Conservation (phyloP, 1,140 invertebrate genomes). For the Psix sp. region DNA sequence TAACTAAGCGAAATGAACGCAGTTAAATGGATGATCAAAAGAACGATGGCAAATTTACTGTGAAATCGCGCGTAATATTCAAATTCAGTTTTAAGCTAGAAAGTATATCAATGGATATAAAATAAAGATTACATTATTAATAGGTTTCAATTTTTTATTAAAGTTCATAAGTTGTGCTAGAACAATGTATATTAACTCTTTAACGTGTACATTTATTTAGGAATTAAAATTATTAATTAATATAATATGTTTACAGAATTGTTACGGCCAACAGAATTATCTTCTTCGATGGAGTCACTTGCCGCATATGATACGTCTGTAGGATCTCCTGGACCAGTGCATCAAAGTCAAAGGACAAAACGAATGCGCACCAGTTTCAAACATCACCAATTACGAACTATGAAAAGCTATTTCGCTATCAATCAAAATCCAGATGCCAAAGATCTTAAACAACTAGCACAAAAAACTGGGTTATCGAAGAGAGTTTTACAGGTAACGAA, state of each 20-base stretch:
- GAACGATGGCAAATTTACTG: slow-evolving; percentile 20
- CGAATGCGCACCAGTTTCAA: slow-evolving; percentile 97
- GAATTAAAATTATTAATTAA: too few relatives aligned
- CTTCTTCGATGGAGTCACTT: slow-evolving; percentile 86
- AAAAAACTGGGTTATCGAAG: slow-evolving; percentile 98
- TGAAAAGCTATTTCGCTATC: slow-evolving; percentile 97
- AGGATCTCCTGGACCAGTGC: slow-evolving; percentile 82
- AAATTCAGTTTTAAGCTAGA: too few relatives aligned
- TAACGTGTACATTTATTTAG: too few relatives aligned
- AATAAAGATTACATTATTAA: too few relatives aligned
- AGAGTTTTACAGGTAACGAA: slow-evolving; percentile 92
- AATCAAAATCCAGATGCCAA: slow-evolving; percentile 99
- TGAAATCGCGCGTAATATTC: too few relatives aligned
- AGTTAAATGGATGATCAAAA: slow-evolving; percentile 36
- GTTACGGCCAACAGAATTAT: slow-evolving; percentile 83
- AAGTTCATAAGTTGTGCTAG: too few relatives aligned
- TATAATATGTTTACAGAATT: slow-evolving; percentile 78
- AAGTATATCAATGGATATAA: too few relatives aligned
- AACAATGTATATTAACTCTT: too few relatives aligned
- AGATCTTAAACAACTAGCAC: slow-evolving; percentile 94
- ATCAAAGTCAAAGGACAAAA: slow-evolving; percentile 85
- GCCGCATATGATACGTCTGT: slow-evolving; percentile 84
- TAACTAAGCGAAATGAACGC: too few relatives aligned
- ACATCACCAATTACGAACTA: slow-evolving; percentile 96
- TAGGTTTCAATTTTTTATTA: too few relatives aligned